Conservation (phyloP, 2,888 invertebrate species). For the Caenorhabditis sp. region DNA sequence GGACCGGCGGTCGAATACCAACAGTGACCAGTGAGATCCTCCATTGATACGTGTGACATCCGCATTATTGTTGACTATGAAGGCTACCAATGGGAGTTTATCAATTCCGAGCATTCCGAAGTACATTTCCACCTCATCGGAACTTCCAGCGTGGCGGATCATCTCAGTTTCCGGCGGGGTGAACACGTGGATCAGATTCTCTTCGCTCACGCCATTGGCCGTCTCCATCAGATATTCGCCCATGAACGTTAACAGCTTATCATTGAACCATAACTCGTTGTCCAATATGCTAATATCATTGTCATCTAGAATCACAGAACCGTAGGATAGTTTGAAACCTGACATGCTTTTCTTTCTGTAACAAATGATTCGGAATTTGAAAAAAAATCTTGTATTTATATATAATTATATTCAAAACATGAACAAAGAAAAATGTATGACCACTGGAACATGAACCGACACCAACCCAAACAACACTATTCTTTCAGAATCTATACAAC, state of each 20-base stretch:
- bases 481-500: neutral
- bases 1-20: constrained; percentile 51
- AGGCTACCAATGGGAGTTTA: constrained; percentile 49
- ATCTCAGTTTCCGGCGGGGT: constrained; percentile 57
- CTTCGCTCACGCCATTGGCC: neutral
- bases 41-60: constrained; percentile 49
- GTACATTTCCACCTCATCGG: constrained; percentile 22
- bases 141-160: constrained; percentile 24
- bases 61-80: constrained; percentile 68
- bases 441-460: too few relatives aligned
- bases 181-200: constrained; percentile 32
- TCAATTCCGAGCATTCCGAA: constrained; percentile 37
- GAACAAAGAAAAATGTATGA: too few relatives aligned
- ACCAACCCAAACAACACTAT: too few relatives aligned
- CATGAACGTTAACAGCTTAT: constrained; percentile 69
- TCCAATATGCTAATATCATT: constrained; percentile 45
- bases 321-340: constrained; percentile 39
- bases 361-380: too few relatives aligned
- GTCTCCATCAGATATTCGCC: constrained; percentile 64
- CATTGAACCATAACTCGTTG: constrained; percentile 70
- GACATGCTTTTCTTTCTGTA: constrained; percentile 3
- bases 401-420: too few relatives aligned
- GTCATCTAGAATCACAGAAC: constrained; percentile 16
- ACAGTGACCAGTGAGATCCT: constrained; percentile 69
- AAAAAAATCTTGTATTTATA: too few relatives aligned